These are phyloP conservation scores for Bujurquina vittata DNA, from an alignment of 2,113 vertebrate species.

Conservation along the genomic window DNA sequence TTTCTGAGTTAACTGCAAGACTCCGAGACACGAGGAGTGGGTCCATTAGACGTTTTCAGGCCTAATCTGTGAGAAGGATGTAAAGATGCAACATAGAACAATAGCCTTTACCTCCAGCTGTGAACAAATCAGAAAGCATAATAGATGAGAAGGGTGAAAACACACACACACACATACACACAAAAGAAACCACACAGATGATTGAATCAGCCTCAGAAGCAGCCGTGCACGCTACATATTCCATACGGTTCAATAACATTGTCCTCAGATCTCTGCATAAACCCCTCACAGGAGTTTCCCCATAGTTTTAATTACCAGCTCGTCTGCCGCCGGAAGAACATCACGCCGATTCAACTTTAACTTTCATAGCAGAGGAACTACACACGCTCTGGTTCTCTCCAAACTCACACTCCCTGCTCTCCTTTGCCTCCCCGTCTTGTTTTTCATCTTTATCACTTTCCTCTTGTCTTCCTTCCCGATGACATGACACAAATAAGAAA, in stretches of 20 bases:
- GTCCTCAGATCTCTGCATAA: constrained; percentile 15
- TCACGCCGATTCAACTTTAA: constrained; percentile 21
- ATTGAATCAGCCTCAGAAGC: constrained; percentile 35
- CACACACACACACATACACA: background rate
- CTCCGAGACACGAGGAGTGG: background rate
- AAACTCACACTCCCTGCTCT: constrained; percentile 2
- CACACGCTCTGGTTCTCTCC: constrained; percentile 28
- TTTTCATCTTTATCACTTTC: constrained; percentile 33
- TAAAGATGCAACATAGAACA: constrained; percentile 3
- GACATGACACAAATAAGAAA: constrained; percentile 33
- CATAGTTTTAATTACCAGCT: constrained; percentile 63
- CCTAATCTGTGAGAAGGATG: background rate
- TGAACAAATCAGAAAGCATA: constrained; percentile 36
- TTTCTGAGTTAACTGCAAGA: constrained; percentile 8
- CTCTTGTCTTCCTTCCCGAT: constrained; percentile 48
- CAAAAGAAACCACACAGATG: background rate
- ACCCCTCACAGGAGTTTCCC: constrained; percentile 48
- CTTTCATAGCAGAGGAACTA: constrained; percentile 29
- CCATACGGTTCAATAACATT: constrained; percentile 36
- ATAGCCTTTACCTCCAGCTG: background rate
- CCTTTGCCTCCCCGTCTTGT: constrained; percentile 16
- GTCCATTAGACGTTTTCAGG: constrained; percentile 1
- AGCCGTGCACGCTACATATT: constrained; percentile 6
- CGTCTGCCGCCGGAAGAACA: constrained; percentile 39
- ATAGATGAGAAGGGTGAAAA: constrained; percentile 9